Conservation (phyloP, 2,888 invertebrate species). For the Corbicula japonica region DNA sequence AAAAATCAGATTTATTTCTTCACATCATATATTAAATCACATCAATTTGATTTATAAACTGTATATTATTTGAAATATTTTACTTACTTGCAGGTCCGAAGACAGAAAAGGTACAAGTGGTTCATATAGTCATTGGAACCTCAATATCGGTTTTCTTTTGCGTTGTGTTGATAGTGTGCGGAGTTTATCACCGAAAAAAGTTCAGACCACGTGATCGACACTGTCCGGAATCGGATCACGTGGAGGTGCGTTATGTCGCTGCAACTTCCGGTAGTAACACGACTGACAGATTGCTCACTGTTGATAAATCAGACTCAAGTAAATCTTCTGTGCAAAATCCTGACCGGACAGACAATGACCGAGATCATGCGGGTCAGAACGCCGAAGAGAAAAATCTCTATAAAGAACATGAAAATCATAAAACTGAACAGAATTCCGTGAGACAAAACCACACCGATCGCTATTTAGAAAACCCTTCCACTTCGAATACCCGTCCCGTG, state of each 20-base stretch:
- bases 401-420: slow-evolving; percentile 18
- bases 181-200: slow-evolving; percentile 81
- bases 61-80: too few species aligned
- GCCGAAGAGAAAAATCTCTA: slow-evolving; percentile 20
- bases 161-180: slow-evolving; percentile 81
- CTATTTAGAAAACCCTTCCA: slow-evolving; percentile 29
- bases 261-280: slow-evolving; percentile 83
- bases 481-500: slow-evolving; percentile 38
- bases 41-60: too few species aligned
- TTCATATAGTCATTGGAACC: slow-evolving; percentile 84
- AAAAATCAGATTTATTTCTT: too few species aligned
- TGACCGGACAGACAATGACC: slow-evolving; percentile 55
- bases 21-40: too few species aligned
- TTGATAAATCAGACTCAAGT: slow-evolving; percentile 67
- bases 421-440: slow-evolving; percentile 18
- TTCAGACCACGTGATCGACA: slow-evolving; percentile 73
- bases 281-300: slow-evolving; percentile 80
- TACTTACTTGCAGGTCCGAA: slow-evolving; percentile 76
- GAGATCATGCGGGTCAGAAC: slow-evolving; percentile 28
- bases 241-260: slow-evolving; percentile 83
- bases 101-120: slow-evolving; percentile 75
- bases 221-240: slow-evolving; percentile 79
- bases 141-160: slow-evolving; percentile 83
- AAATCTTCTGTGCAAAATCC: slow-evolving; percentile 52
- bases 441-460: slow-evolving; percentile 32